These are phyloP conservation scores for Drosophila fulvimacula DNA, from an alignment of 2,888 invertebrate genomes.

Conservation along the genomic window DNA sequence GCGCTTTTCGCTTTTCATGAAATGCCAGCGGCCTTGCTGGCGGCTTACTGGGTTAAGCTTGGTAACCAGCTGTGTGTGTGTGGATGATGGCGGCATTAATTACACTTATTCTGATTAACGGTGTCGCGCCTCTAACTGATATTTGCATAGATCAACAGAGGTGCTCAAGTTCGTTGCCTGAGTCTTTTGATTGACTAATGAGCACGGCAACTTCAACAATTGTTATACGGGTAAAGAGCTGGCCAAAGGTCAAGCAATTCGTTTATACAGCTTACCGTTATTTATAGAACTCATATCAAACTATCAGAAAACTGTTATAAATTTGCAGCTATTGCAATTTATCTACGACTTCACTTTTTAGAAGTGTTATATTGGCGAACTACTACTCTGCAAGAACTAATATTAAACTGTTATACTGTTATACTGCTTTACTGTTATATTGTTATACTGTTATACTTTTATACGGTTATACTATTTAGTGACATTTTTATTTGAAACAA, in stretches of 20 bases:
- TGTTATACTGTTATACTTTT: constrained; percentile 1
- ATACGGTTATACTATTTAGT: constrained; percentile 1
- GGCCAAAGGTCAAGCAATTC: neutral
- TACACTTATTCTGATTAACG: constrained; percentile 70
- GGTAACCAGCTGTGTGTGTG: constrained; percentile 35
- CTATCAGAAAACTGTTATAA: neutral
- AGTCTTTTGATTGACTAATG: constrained; percentile 65
- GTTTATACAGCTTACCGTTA: neutral
- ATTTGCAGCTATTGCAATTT: neutral
- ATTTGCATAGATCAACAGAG: constrained; percentile 61
- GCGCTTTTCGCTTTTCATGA: constrained; percentile 41
- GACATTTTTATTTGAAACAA: neutral
- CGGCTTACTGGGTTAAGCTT: constrained; percentile 51
- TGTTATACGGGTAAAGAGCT: constrained; percentile 6
- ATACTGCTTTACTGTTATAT: neutral
- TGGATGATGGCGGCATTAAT: constrained; percentile 46
- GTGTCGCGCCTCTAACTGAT: constrained; percentile 60
- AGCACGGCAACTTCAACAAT: constrained; percentile 21
- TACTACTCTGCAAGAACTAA: too few relatives aligned
- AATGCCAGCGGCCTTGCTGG: constrained; percentile 73
- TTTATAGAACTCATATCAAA: neutral
- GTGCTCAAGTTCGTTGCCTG: constrained; percentile 59
- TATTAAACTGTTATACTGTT: neutral
- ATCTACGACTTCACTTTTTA: too few relatives aligned
- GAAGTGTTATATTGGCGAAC: too few relatives aligned